Conservation (phyloP, 2,797 vertebrate genomes). For the Bovichtus diacanthus region DNA sequence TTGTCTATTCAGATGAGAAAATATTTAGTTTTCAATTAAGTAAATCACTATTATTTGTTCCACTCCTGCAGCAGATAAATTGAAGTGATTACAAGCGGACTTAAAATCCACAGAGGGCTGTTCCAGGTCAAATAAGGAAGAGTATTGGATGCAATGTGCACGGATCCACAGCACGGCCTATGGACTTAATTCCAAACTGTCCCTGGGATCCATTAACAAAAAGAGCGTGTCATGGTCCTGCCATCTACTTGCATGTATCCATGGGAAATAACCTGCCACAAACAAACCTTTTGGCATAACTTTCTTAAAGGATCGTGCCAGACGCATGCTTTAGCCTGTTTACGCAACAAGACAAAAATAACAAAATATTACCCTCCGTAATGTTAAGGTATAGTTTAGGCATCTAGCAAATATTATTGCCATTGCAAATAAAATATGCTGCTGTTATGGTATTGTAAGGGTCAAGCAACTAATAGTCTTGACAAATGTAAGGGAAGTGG, state of each 20-base stretch:
- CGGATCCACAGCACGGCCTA: constrained; percentile 34
- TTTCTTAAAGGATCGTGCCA: neutral
- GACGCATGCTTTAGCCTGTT: neutral
- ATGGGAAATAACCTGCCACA: constrained; percentile 4
- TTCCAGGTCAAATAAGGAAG: constrained; percentile 64
- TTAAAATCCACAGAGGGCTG: constrained; percentile 69
- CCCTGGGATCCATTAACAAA: neutral
- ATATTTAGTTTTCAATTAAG: constrained; percentile 88
- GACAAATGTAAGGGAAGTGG: neutral
- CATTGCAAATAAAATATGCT: neutral
- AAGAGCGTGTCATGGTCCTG: neutral
- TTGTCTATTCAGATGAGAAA: constrained; percentile 84
- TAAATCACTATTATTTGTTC: constrained; percentile 86
- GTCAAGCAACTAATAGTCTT: neutral
- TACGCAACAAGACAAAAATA: neutral
- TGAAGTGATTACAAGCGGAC: constrained; percentile 77
- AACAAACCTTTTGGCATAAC: neutral
- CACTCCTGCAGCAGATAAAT: constrained; percentile 80
- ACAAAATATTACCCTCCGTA: neutral
- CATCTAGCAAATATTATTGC: neutral
- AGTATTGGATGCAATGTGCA: constrained; percentile 43
- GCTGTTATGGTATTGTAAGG: neutral
- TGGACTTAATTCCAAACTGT: constrained; percentile 21
- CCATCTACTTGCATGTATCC: neutral
- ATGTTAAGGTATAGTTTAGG: neutral